A percentile compares a stretch with the other conserved stretches of the same genome.
Evolutionary conservation across 2,797 vertebrate genomes (phyloP).

Genomic region (Pantherophis vulpinus): DNA sequence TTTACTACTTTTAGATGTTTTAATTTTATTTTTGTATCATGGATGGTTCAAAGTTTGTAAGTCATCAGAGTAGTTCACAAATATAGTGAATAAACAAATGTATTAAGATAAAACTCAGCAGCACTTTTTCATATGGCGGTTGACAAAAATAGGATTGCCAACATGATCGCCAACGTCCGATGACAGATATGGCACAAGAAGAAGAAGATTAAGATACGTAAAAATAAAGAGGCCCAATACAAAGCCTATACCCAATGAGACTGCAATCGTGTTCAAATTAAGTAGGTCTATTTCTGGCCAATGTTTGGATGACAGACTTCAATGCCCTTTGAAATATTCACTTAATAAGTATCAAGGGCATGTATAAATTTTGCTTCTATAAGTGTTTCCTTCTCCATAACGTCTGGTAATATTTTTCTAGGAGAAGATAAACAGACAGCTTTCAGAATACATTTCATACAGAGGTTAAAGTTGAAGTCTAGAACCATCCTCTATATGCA

Average conservation of each 20-base stretch:
- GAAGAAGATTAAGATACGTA: background rate
- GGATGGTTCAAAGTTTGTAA: background rate
- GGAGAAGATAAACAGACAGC: background rate
- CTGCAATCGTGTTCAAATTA: background rate
- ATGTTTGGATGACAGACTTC: background rate
- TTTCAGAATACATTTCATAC: background rate
- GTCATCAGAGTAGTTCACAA: background rate
- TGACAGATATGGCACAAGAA: too few species aligned
- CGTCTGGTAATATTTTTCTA: background rate
- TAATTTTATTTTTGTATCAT: background rate
- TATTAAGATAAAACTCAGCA: background rate
- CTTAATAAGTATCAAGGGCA: background rate
- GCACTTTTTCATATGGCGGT: too few species aligned
- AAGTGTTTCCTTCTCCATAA: background rate
- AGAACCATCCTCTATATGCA: background rate
- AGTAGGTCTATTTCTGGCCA: background rate
- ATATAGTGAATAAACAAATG: background rate
- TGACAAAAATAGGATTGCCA: too few species aligned
- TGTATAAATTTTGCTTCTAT: background rate
- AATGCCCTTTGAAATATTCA: background rate
- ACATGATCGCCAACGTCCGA: too few species aligned
- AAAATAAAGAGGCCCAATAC: background rate
- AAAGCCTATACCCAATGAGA: background rate
- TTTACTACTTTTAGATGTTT: background rate
- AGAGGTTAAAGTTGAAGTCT: background rate